Conservation (phyloP, 2,888 invertebrate genomes). For the Parnassius apollo region DNA sequence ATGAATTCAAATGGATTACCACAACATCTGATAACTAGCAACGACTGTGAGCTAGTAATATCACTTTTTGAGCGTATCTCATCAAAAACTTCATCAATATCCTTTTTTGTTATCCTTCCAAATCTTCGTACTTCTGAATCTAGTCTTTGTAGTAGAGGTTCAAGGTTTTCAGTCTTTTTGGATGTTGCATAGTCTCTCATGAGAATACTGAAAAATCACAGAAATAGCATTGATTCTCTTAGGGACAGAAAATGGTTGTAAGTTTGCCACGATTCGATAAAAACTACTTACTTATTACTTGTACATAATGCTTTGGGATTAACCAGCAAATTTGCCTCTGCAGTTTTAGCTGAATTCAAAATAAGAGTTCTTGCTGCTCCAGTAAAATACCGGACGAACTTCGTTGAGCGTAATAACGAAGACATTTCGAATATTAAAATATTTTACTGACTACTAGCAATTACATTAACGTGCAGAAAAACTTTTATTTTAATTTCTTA, state of each 20-base stretch:
- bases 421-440: slow-evolving; percentile 70
- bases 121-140: slow-evolving; percentile 86
- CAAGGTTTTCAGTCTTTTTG: slow-evolving; percentile 83
- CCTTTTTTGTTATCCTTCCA: slow-evolving; percentile 87
- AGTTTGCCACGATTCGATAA: too few relatives aligned
- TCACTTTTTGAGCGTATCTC: slow-evolving; percentile 85
- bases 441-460: slow-evolving; percentile 4
- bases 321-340: slow-evolving; percentile 80
- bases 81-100: slow-evolving; percentile 89
- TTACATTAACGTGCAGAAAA: slow-evolving; percentile 23
- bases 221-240: too few relatives aligned
- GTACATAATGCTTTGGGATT: slow-evolving; percentile 64
- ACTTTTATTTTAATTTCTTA: not conserved
- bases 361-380: slow-evolving; percentile 86
- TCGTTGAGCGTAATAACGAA: slow-evolving; percentile 86
- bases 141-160: slow-evolving; percentile 84
- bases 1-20: slow-evolving; percentile 67
- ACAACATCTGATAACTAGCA: slow-evolving; percentile 90
- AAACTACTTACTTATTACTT: slow-evolving; percentile 60
- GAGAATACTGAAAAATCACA: slow-evolving; percentile 69
- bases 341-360: slow-evolving; percentile 83
- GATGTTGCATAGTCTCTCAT: slow-evolving; percentile 77
- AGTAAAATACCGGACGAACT: slow-evolving; percentile 87
- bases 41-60: slow-evolving; percentile 88
- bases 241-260: too few relatives aligned